phyloP scores from a whole-genome alignment of 2,797 vertebrate species.

The Varecia variegata region DNA sequence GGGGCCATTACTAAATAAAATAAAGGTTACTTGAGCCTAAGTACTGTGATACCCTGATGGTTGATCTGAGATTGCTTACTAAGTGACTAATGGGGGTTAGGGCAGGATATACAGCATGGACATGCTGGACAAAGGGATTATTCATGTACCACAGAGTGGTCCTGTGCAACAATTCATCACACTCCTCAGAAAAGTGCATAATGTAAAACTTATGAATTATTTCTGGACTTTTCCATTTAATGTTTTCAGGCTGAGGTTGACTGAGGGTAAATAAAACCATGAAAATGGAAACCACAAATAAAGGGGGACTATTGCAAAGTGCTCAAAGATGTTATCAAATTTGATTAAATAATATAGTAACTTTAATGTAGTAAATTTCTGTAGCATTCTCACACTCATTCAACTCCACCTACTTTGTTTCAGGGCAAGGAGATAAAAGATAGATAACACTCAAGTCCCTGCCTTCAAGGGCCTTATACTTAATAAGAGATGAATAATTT shows the following conservation, averaged over 20 bases:
- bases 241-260: neutral
- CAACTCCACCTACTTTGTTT: neutral
- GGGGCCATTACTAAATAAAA: neutral
- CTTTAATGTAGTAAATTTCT: neutral
- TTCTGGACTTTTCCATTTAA: neutral
- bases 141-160: neutral
- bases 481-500: conserved; percentile 8
- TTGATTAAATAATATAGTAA: neutral
- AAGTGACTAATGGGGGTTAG: neutral
- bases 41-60: neutral
- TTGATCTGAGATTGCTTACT: neutral
- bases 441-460: neutral
- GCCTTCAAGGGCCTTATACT: neutral
- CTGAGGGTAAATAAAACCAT: neutral
- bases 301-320: neutral
- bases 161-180: neutral
- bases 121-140: neutral
- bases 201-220: neutral
- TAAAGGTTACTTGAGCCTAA: neutral
- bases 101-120: neutral
- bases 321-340: conserved; percentile 35
- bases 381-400: conserved; percentile 26
- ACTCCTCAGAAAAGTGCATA: neutral
- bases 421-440: neutral
- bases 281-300: neutral